Evolutionary conservation across 1,140 invertebrate species (phyloP), one percentile per base, ranked within the genome.

Genomic region (Drosophila sp.): DNA sequence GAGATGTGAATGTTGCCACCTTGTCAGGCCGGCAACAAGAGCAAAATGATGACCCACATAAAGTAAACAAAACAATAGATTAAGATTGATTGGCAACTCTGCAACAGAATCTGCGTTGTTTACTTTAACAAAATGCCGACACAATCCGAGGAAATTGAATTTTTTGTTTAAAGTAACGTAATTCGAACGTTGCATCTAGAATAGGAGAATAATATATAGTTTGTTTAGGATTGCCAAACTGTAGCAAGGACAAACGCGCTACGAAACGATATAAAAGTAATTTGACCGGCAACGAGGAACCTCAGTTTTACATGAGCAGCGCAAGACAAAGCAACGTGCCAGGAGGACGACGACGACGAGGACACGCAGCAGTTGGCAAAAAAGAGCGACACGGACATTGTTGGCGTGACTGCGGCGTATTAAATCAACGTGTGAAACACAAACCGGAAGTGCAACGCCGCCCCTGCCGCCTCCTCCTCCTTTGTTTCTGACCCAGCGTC

Each of bases 391-490:
- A 46, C 56, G 32, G 51, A 75, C 74, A 87, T 87, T 72, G 32
- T 54, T 83, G 58, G 62, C 83, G 83, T 87, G 83, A 77, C 76
- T 83, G 83, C 79, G 48, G 76, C 62, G 83, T 65, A 87, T 87
- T 87, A 87, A 87, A 87, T 87, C 83, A 87, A 72, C 77, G 76
- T 80, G 80, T 77, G 77, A 83, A 84, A 84, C 80, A 70, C 62
- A 57, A 86, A 75, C 81, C 81, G 81, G 81, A 84, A 84, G 77
- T 84, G 76, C 78, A 78, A 80, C 65, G 75, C 43, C 62, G 59
- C 34, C 62, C 34, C 16, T 57, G 13, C 45, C 27, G n/a, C 25
- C 48, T 8, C n/a, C n/a, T 13, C 32, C 38, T 9, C 13, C 32
- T 56, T 3, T n/a, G 46, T 21, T 46, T 48, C 51, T 67, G 57